These are phyloP conservation scores for Phocides pigmalion DNA, from an alignment of 1,140 invertebrate species.

Conservation along the genomic window DNA sequence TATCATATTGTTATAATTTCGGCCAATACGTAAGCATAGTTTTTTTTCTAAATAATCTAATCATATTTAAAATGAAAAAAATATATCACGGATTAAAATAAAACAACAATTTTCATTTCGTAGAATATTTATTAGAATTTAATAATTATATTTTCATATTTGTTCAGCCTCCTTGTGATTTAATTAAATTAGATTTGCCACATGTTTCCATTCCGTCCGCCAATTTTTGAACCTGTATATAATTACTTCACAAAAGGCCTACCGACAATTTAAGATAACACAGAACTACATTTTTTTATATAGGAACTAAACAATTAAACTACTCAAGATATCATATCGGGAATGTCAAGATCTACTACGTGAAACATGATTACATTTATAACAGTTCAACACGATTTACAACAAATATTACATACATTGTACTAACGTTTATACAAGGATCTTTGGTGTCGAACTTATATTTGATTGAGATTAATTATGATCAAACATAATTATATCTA, in stretches of 20 bases:
- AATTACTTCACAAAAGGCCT: slow-evolving; percentile 20
- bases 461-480: slow-evolving; percentile 35
- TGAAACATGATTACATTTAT: slow-evolving; percentile 37
- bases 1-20: no score
- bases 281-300: slow-evolving; percentile 39
- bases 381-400: slow-evolving; percentile 54
- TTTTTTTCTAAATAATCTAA: no score
- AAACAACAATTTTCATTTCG: slow-evolving; percentile 37
- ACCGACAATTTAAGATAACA: slow-evolving; percentile 1
- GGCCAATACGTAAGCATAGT: no score
- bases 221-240: neutral
- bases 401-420: slow-evolving; percentile 43
- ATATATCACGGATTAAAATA: slow-evolving; percentile 25
- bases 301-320: slow-evolving; percentile 65
- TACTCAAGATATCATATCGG: slow-evolving; percentile 53
- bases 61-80: no score
- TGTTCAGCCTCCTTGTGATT: slow-evolving; percentile 1
- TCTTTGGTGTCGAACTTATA: slow-evolving; percentile 66
- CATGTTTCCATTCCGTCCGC: neutral
- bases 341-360: slow-evolving; percentile 70
- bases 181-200: neutral
- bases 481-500: slow-evolving; percentile 35
- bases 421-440: slow-evolving; percentile 47
- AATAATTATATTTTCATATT: slow-evolving; percentile 33
- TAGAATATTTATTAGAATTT: slow-evolving; percentile 47